Conservation (phyloP, 2,888 invertebrate species). For the Sesia bembeciformis region DNA sequence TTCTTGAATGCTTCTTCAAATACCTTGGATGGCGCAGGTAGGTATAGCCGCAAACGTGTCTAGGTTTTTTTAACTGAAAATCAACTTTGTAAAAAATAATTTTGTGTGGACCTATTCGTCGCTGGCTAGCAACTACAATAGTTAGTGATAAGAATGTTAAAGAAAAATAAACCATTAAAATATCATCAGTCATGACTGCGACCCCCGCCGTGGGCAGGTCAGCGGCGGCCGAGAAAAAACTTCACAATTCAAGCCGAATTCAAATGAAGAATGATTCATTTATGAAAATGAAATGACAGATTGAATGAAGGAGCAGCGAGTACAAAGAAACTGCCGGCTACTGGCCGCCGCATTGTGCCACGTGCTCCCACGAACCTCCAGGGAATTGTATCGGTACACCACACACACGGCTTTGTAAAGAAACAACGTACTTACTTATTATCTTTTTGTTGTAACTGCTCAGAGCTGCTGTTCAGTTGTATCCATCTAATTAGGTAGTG, state of each 20-base stretch:
- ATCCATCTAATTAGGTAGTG: no score
- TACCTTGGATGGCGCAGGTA: no score
- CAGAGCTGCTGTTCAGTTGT: no score
- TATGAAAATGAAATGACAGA: slow-evolving; percentile 73
- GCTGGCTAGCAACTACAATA: slow-evolving; percentile 46
- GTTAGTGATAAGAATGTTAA: slow-evolving; percentile 65
- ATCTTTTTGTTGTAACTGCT: no score
- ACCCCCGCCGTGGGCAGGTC: slow-evolving; percentile 69
- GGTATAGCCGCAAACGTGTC: no score
- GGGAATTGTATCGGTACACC: background rate
- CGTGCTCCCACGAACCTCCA: slow-evolving; percentile 32
- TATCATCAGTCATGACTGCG: slow-evolving; percentile 63
- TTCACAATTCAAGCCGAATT: slow-evolving; percentile 54
- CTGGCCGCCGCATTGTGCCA: slow-evolving; percentile 51
- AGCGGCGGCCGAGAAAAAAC: slow-evolving; percentile 56
- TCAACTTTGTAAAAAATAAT: no score
- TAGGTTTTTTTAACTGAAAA: no score
- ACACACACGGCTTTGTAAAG: no score
- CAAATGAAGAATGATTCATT: slow-evolving; percentile 72
- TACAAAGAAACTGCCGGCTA: slow-evolving; percentile 52
- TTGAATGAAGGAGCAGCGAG: slow-evolving; percentile 54
- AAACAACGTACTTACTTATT: no score
- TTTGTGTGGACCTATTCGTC: background rate
- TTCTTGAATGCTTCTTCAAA: no score
- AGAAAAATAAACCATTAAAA: slow-evolving; percentile 73